Conservation (phyloP, 2,888 invertebrate species). For the Rhogogaster chlorosoma region DNA sequence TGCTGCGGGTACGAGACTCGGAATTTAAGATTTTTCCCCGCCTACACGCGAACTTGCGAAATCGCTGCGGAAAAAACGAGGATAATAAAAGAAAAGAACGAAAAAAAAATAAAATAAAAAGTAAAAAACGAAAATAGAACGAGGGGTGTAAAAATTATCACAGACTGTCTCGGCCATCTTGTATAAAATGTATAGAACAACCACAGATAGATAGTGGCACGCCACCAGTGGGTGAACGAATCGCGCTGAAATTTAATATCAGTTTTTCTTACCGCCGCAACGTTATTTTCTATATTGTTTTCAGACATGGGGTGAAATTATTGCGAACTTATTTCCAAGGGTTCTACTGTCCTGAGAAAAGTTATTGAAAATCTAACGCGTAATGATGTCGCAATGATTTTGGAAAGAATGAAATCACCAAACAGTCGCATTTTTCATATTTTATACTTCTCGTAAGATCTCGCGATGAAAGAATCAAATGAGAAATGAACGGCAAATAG, state of each 20-base stretch:
- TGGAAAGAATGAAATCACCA: not conserved
- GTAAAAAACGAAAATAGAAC: not conserved
- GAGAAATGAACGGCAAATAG: not conserved
- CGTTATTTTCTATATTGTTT: slow-evolving; percentile 23
- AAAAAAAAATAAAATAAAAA: not conserved
- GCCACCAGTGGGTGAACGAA: not conserved
- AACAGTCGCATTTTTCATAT: not conserved
- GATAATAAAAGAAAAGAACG: not conserved
- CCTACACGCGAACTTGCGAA: slow-evolving; percentile 30
- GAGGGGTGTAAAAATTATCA: slow-evolving; percentile 37
- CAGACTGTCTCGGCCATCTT: slow-evolving; percentile 39
- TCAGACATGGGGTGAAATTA: slow-evolving; percentile 24
- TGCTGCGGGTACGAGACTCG: not conserved
- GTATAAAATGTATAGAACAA: slow-evolving; percentile 25
- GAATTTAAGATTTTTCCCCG: slow-evolving; percentile 38
- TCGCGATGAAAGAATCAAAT: not conserved
- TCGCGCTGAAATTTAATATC: slow-evolving; percentile 12
- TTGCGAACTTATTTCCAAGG: not conserved
- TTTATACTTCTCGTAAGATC: not conserved
- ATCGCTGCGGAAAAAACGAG: slow-evolving; percentile 14
- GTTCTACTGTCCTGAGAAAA: no score
- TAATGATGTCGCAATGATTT: not conserved
- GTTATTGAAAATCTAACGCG: not conserved
- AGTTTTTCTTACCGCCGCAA: slow-evolving; percentile 12
- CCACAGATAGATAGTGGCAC: not conserved